Evolutionary conservation across 2,797 vertebrate species (phyloP).

Genomic region (Nasua narica): DNA sequence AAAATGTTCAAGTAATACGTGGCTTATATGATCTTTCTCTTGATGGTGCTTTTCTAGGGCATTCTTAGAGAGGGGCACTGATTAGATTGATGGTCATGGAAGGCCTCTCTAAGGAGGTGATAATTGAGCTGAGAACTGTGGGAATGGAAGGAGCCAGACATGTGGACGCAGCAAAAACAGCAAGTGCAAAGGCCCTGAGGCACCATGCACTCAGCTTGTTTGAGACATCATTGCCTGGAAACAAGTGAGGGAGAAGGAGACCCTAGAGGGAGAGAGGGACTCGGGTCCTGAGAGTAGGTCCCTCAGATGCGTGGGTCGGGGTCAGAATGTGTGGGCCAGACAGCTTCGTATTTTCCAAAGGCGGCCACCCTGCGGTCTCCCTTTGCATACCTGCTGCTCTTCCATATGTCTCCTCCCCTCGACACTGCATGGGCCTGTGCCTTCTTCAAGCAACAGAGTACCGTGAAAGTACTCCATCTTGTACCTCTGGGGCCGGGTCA

Average conservation of each 20-base stretch:
- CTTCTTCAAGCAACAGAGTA: background rate
- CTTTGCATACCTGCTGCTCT: no score
- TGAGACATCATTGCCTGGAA: background rate
- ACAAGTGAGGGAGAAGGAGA: background rate
- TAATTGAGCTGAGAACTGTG: background rate
- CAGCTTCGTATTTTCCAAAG: background rate
- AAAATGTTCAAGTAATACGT: background rate
- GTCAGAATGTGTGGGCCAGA: background rate
- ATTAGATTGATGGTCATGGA: background rate
- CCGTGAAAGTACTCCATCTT: background rate
- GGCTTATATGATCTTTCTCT: background rate
- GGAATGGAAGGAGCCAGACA: background rate
- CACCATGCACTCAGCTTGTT: background rate
- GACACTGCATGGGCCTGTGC: background rate
- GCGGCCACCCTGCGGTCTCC: background rate
- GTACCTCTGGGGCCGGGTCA: background rate
- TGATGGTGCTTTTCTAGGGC: background rate
- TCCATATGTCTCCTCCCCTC: background rate
- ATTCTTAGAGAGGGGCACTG: background rate
- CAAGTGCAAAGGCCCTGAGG: background rate
- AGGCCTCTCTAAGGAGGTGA: background rate
- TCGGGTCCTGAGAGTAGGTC: background rate
- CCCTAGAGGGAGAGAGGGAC: background rate
- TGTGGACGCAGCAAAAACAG: background rate
- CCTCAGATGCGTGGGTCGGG: background rate